Evolutionary conservation across 2,888 invertebrate genomes (phyloP).

Genomic region (Ectemnius cavifrons): DNA sequence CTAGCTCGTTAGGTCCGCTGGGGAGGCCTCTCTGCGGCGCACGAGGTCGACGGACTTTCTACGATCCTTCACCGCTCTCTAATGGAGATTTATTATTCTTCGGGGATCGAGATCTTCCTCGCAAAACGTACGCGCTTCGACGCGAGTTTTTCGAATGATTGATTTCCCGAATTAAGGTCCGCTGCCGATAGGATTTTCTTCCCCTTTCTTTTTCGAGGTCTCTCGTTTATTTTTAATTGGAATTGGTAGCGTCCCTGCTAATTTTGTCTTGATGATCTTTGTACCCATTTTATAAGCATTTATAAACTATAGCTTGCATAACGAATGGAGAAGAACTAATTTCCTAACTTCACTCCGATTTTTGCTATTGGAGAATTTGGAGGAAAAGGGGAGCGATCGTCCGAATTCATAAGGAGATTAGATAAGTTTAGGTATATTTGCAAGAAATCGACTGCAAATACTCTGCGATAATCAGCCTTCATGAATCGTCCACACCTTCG

Average conservation of each 20-base stretch:
- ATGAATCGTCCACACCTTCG: neutral
- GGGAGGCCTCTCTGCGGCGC: slow-evolving; percentile 12
- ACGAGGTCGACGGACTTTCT: slow-evolving; percentile 36
- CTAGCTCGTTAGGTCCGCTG: slow-evolving; percentile 49
- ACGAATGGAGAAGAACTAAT: no score
- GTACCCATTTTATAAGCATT: no score
- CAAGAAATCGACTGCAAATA: slow-evolving; percentile 41
- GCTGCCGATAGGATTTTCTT: slow-evolving; percentile 7
- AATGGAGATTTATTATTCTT: slow-evolving; percentile 57
- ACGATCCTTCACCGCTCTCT: slow-evolving; percentile 30
- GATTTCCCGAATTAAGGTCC: slow-evolving; percentile 4
- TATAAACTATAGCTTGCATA: no score
- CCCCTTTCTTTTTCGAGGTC: neutral
- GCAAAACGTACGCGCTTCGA: slow-evolving; percentile 25
- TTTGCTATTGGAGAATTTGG: no score
- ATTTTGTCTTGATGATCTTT: no score
- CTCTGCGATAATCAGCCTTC: neutral
- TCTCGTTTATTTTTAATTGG: neutral
- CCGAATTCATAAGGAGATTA: slow-evolving; percentile 41
- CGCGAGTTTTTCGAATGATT: slow-evolving; percentile 3
- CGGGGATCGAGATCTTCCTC: slow-evolving; percentile 30
- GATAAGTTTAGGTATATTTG: slow-evolving; percentile 51
- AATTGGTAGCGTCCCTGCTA: no score
- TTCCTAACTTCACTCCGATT: no score
- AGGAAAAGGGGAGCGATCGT: neutral